These are phyloP conservation scores for Canis aureus DNA, from an alignment of 2,113 vertebrate genomes.

Conservation along the genomic window DNA sequence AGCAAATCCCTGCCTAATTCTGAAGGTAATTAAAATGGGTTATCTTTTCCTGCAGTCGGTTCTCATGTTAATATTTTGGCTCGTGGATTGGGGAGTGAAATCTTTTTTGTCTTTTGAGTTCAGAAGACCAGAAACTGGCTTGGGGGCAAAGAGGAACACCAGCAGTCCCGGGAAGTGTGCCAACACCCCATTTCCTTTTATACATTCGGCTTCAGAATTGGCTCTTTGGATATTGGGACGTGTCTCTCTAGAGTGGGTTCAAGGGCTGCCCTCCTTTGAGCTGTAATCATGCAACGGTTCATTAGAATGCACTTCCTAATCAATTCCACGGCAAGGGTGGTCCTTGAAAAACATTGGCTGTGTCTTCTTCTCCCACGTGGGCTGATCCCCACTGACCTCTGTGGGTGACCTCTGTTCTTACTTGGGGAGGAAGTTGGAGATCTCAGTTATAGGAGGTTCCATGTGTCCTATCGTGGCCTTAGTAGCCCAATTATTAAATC, in stretches of 20 bases:
- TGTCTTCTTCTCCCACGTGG: background rate
- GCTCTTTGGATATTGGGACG: background rate
- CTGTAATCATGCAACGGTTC: slow-evolving; percentile 71
- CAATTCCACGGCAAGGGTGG: background rate
- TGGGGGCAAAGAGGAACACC: slow-evolving; percentile 62
- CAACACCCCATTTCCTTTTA: slow-evolving; percentile 48
- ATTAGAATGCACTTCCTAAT: slow-evolving; percentile 64
- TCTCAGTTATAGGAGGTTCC: background rate
- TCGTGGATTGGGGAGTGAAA: slow-evolving; percentile 73
- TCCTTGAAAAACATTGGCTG: background rate
- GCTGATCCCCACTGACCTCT: background rate
- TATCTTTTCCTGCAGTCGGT: slow-evolving; percentile 76
- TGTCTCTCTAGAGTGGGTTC: slow-evolving; percentile 47
- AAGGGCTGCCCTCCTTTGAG: slow-evolving; percentile 35
- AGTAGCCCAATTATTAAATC: background rate
- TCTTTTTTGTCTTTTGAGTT: slow-evolving; percentile 78
- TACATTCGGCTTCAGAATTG: background rate
- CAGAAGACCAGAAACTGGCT: slow-evolving; percentile 75
- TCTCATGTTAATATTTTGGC: slow-evolving; percentile 76
- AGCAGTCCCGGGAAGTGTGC: slow-evolving; percentile 51
- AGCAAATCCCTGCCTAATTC: slow-evolving; percentile 94
- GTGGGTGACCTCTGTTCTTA: background rate
- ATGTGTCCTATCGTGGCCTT: background rate
- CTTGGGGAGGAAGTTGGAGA: background rate
- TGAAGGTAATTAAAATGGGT: slow-evolving; percentile 92